Base-by-base conservation (phyloP, 2,888 invertebrate species). In the Ectemnius lituratus region DNA sequence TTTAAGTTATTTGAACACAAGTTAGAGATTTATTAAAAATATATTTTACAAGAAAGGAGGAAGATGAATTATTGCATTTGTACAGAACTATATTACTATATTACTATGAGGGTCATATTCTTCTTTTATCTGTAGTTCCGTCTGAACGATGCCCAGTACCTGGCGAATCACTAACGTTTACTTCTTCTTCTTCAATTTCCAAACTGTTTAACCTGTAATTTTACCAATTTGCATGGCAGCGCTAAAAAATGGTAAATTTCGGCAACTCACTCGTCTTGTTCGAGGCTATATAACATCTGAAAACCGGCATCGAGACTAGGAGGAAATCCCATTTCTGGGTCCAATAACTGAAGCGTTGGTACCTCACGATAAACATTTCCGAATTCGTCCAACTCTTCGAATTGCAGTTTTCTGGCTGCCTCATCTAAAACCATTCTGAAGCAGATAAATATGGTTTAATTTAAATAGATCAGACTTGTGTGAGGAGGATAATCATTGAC, bases 211-310 rank as follows among this genome's bases (percentile, higher is more conserved):
- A 86, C 74, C 89, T 90, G 62, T 37, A 83, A 86, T 16, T 49
- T 64, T 8, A 37, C 37, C 37, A 37, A 37, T 37, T 37, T 37
- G 37, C 37, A 37, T 37, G 37, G 37, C 11, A 37, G 8, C 37
- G 37, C 37, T 6, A 37, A 11, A 37, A 37, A 11, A 37, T 37
- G 5, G 11, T 8, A 37, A 6, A 37, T 37, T 37, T 37, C 37
- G 16, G n/a, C 52, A 72, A 78, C 87, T 87, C 87, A 91, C 89
- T 91, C 90, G 76, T 94, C 94, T 82, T 94, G 94, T 84, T 94
- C 94, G 66, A 94, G 89, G 75, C 93, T 94, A 66, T 94, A 94
- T 71, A 93, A 90, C 94, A 94, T 94, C 89, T 94, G 94, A 84
- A 94, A 94, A 0, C 94, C 94, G 46, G 94, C 93, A 83, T 94